Conservation (phyloP, 2,888 invertebrate species). For the Drosophila affinis region DNA sequence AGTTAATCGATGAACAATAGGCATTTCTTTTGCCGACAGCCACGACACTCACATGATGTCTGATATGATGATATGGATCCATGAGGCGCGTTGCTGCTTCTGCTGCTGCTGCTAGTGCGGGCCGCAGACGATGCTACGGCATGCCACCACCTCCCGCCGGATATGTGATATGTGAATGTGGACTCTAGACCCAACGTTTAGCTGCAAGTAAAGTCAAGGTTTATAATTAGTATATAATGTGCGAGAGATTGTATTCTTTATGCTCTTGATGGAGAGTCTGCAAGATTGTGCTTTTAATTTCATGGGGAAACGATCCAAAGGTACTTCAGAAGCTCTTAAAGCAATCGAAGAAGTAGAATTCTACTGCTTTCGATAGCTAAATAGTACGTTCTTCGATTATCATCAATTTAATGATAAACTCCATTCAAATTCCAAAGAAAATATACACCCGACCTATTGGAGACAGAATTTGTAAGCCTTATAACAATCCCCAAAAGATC, state of each 20-base stretch:
- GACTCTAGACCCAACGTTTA: conserved; percentile 14
- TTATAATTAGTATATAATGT: not conserved
- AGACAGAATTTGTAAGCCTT: not conserved
- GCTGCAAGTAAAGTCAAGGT: conserved; percentile 20
- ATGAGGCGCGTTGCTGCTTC: conserved; percentile 61
- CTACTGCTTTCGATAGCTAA: not conserved
- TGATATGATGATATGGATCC: conserved; percentile 81
- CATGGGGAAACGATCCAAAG: not conserved
- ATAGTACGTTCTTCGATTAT: not conserved
- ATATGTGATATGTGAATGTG: conserved; percentile 49
- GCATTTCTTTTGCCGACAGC: conserved; percentile 32
- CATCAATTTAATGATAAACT: not conserved
- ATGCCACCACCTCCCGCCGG: conserved; percentile 43
- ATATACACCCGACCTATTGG: too few relatives aligned
- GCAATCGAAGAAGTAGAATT: too few relatives aligned
- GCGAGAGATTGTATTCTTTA: not conserved
- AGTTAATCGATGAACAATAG: conserved; percentile 57
- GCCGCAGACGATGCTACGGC: conserved; percentile 40
- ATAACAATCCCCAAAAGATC: not conserved
- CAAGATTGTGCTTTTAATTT: not conserved
- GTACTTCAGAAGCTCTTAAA: not conserved
- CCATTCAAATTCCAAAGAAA: too few relatives aligned
- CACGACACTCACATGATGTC: conserved; percentile 75
- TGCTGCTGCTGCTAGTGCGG: conserved; percentile 28
- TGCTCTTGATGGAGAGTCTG: not conserved